These are phyloP conservation scores for Rhagologus leucostigma DNA, from an alignment of 2,113 vertebrate genomes.

Conservation along the genomic window DNA sequence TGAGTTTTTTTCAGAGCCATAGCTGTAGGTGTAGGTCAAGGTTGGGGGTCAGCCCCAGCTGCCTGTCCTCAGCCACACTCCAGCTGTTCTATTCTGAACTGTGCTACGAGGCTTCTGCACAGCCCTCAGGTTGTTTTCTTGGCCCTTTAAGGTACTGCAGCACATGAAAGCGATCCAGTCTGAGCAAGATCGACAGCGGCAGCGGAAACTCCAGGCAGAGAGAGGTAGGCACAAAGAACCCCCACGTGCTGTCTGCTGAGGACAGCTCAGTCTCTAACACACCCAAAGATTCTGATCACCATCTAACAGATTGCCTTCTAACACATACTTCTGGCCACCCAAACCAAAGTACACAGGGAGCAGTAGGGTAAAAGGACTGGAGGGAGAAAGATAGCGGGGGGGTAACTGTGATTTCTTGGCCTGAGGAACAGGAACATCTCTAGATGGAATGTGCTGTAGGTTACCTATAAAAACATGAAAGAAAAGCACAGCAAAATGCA, in stretches of 20 bases:
- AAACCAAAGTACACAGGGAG: neutral
- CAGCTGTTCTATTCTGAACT: neutral
- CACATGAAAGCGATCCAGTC: constrained; percentile 88
- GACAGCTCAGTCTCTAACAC: neutral
- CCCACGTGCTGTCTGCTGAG: neutral
- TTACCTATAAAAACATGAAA: neutral
- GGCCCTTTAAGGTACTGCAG: constrained; percentile 83
- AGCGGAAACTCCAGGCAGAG: constrained; percentile 84
- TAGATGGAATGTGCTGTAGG: neutral
- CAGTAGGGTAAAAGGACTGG: neutral
- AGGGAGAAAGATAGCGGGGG: neutral
- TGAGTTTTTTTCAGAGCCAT: neutral
- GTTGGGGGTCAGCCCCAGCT: neutral
- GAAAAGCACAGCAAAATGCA: neutral
- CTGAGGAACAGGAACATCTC: neutral
- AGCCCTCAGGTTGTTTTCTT: neutral
- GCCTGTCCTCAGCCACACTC: neutral
- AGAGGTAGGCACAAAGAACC: constrained; percentile 66
- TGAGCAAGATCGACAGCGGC: constrained; percentile 83
- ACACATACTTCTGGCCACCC: neutral
- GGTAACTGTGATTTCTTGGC: neutral
- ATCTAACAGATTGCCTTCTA: neutral
- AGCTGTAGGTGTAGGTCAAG: neutral
- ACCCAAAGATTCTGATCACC: neutral
- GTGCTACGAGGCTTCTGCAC: neutral